Base-by-base conservation (phyloP, 2,888 invertebrate genomes). In the Tenthredo notha region DNA sequence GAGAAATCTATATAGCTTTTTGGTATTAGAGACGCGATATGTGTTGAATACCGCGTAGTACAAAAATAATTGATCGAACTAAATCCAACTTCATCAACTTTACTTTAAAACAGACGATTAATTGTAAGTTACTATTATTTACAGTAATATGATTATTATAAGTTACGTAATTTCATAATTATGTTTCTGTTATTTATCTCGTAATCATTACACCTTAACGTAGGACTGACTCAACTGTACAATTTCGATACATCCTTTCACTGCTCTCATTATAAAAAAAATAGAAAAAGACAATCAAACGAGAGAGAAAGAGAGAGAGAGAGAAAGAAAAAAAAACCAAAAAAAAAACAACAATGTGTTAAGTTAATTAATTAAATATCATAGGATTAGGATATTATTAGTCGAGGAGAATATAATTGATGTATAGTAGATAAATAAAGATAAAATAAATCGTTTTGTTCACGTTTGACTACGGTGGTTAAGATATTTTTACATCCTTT, bases 401-500 rank as follows among this genome's bases (percentile, higher is more conserved):
- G 12, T n/a, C 47, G 33, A 29, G 15, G 29, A 77, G 43, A 18
- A 77, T 18, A 77, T 29, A 25, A 29, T 77, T 50, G 21, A 75
- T 78, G n/a, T 12, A 54, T 61, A 47, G 1, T 47, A 40, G n/a
- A 58, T 58, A 40, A 47, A 83, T 83, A 67, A 83, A 25, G 47
- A 83, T 70, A 47, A 83, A 83, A 47, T 83, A 50, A 67, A 83
- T 83, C 47, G 43, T 37, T 65, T 83, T 67, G n/a, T 83, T 70
- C 61, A 43, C 10, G n/a, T 61, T 80, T 67, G 18, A 83, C 70
- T 83, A 80, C 58, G 61, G 43, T 70, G 21, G 21, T 54, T 18
- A 89, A 80, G 86, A 86, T 88, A 89, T 88, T 90, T 91, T 92
- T 92, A 91, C 88, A 92, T 92, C 92, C 91, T 92, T 92, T 90